phyloP scores from a whole-genome alignment of 2,113 vertebrate species.

The Gasterosteus nipponicus region DNA sequence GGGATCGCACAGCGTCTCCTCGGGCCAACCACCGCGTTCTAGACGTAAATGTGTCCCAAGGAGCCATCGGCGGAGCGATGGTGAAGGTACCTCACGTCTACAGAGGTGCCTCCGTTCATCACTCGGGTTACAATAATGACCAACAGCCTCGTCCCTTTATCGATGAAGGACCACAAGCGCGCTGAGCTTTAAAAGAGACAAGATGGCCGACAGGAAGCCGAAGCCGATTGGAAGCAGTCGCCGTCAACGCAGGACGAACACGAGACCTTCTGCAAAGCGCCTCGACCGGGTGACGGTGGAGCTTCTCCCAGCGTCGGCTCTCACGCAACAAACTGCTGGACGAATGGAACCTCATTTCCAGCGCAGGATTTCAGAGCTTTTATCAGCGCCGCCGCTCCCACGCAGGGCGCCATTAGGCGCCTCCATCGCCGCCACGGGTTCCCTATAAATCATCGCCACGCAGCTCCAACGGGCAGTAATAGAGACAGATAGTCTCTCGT shows the following conservation, averaged over 20 bases:
- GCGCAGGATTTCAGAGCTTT: background rate
- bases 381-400: slow-evolving; percentile 20
- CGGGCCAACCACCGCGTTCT: too few relatives aligned
- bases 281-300: background rate
- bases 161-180: background rate
- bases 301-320: background rate
- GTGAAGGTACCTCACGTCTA: background rate
- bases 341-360: background rate
- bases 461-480: slow-evolving; percentile 64
- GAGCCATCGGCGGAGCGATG: too few relatives aligned
- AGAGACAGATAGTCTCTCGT: slow-evolving; percentile 69
- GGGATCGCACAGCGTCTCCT: too few relatives aligned
- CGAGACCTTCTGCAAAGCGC: background rate
- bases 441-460: slow-evolving; percentile 64
- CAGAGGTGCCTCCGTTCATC: background rate
- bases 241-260: too few relatives aligned
- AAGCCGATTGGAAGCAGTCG: too few relatives aligned
- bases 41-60: too few relatives aligned
- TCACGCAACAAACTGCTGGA: background rate
- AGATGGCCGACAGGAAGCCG: background rate
- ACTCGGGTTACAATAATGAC: background rate
- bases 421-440: slow-evolving; percentile 57
- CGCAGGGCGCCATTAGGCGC: slow-evolving; percentile 40
- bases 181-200: background rate
- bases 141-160: too few relatives aligned